Percentiles rank a stretch among this genome's conserved stretches.
Evolutionary conservation across 1,140 invertebrate genomes (phyloP).

Genomic region (Colletes latitarsis): DNA sequence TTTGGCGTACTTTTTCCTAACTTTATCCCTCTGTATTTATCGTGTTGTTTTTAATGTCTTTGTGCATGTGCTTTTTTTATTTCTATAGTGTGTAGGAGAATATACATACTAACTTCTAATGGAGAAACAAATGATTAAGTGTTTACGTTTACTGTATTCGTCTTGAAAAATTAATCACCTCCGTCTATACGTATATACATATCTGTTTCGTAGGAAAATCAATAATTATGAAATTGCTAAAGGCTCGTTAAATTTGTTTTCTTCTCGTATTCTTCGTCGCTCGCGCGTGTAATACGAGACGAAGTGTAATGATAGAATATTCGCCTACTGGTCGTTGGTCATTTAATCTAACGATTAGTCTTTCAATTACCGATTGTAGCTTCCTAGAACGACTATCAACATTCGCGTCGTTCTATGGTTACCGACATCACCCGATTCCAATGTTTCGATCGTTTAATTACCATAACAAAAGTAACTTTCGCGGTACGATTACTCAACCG

Average conservation of each 20-base stretch:
- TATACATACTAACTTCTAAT: no score
- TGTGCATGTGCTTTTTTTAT: no score
- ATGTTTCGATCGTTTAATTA: slow-evolving; percentile 50
- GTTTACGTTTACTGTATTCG: no score
- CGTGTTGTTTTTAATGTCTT: no score
- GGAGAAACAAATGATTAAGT: no score
- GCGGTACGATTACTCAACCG: not conserved
- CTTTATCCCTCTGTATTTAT: no score
- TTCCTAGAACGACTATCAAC: not conserved
- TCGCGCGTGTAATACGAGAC: not conserved
- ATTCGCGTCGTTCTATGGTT: slow-evolving; percentile 1
- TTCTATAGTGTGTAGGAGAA: no score
- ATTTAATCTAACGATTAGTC: not conserved
- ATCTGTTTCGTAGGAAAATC: not conserved
- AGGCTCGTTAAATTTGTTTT: not conserved
- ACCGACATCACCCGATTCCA: slow-evolving; percentile 11
- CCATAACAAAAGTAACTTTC: slow-evolving; percentile 29
- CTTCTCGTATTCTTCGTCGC: not conserved
- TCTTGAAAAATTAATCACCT: not conserved
- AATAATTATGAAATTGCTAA: not conserved
- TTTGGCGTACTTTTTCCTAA: not conserved
- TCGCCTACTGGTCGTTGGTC: not conserved
- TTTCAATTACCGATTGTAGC: not conserved
- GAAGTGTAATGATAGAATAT: not conserved
- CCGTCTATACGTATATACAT: not conserved